These are phyloP conservation scores for Iguana delicatissima DNA, from an alignment of 2,797 vertebrate genomes.

Conservation along the genomic window DNA sequence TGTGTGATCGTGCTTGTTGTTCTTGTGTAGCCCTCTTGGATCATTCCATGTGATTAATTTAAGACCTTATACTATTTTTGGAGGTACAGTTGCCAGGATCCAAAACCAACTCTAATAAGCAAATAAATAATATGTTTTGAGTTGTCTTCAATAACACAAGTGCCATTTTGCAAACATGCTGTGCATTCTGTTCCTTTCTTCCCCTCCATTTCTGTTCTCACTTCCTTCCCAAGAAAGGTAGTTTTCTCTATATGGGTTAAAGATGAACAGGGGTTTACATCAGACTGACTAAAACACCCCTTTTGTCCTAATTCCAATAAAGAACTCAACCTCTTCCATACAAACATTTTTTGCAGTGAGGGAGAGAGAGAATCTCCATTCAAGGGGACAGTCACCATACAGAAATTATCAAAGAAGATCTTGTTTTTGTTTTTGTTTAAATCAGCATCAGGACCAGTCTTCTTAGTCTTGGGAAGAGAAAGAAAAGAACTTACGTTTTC, in stretches of 20 bases:
- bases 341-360: conserved; percentile 48
- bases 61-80: conserved; percentile 61
- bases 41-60: neutral
- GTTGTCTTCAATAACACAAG: neutral
- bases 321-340: conserved; percentile 52
- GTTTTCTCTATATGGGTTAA: conserved; percentile 61
- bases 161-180: no score
- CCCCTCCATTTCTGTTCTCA: neutral
- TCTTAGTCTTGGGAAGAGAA: conserved; percentile 3
- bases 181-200: neutral
- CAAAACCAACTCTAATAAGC: conserved; percentile 51
- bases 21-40: conserved; percentile 23
- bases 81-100: conserved; percentile 61
- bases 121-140: conserved; percentile 59
- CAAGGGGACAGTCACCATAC: neutral
- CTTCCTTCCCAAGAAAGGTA: conserved; percentile 42
- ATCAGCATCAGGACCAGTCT: neutral
- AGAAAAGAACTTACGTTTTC: neutral
- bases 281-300: conserved; percentile 53
- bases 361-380: conserved; percentile 41
- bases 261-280: conserved; percentile 59
- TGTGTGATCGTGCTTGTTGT: neutral
- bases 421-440: conserved; percentile 42
- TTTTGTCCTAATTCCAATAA: conserved; percentile 58
- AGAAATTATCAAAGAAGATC: conserved; percentile 27